Base-by-base conservation (phyloP, 2,113 vertebrate genomes). In the Gallinago media region DNA sequence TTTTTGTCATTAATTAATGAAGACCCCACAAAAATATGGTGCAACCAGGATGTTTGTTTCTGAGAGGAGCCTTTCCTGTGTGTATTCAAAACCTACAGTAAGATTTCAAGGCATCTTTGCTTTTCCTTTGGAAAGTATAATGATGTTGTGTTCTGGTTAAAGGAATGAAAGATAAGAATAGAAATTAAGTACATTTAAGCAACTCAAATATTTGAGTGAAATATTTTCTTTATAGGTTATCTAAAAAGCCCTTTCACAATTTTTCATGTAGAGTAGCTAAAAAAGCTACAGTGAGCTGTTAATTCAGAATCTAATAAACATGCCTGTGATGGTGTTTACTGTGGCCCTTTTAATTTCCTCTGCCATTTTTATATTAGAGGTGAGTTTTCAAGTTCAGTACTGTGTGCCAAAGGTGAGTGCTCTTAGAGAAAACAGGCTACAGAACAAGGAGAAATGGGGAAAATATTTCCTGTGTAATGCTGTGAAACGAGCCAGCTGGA, bases 11-110 rank as follows among this genome's bases (percentile, higher is more conserved):
- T 91, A 36, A 47, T 73, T 76, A 68, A 14, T 40, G 16, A 77
- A 54, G 15, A 70, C 4, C 20, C 6, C 32, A 76, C 16, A 88
- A 58, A 47, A 18, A 9, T 0, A 0, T n/a, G 8, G 11, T n/a
- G 34, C 12, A 63, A 31, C 9, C 76, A 47, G 6, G 6, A 40
- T 0, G 0, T 61, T 44, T 42, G 14, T 5, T 40, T 65, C n/a
- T 36, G 23, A 61, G n/a, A 36, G 7, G 12, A 79, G 13, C 62
- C 8, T 49, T 62, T 63, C 55, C 31, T 65, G 1, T 25, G 12
- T 7, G 3, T 63, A 12, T 65, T 87, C 27, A 75, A 25, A 82
- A 83, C 20, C 47, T 40, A 23, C 13, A 40, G 16, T 22, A 54
- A 49, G 50, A 23, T 77, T 76, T 85, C 34, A 83, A 46, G 15